These are phyloP conservation scores for Melanostigma gelatinosum DNA, from an alignment of 2,113 vertebrate genomes.

Conservation along the genomic window DNA sequence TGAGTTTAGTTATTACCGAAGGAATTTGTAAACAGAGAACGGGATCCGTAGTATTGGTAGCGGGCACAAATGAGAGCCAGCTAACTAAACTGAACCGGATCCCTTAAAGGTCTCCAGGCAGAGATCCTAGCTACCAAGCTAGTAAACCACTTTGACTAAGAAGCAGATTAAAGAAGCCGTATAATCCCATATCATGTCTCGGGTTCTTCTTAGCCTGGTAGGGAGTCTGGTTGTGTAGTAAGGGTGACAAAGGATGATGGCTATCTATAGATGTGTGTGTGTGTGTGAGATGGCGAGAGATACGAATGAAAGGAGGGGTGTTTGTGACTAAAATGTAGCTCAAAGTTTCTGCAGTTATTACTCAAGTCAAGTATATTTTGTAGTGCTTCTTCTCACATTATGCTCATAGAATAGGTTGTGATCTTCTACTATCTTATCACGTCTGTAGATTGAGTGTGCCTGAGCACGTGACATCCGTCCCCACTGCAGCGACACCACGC, in stretches of 20 bases:
- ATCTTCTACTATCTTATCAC: slow-evolving; percentile 57
- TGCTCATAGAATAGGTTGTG: not conserved
- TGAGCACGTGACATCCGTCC: slow-evolving; percentile 55
- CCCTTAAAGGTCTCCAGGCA: not conserved
- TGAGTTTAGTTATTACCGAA: not conserved
- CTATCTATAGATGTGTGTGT: slow-evolving; percentile 27
- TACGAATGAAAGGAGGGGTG: not conserved
- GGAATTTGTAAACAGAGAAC: not conserved
- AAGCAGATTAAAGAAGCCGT: slow-evolving; percentile 53
- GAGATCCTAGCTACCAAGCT: not conserved
- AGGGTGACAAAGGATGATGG: slow-evolving; percentile 14
- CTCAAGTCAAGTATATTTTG: not conserved
- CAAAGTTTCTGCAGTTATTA: not conserved
- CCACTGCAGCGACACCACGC: slow-evolving; percentile 9
- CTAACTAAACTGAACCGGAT: slow-evolving; percentile 16
- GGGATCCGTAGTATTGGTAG: not conserved
- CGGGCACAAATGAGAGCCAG: not conserved
- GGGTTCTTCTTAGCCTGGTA: slow-evolving; percentile 35
- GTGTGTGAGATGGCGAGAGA: too few species aligned
- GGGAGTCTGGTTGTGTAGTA: slow-evolving; percentile 24
- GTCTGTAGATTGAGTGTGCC: slow-evolving; percentile 32
- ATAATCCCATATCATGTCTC: slow-evolving; percentile 61
- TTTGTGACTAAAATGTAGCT: not conserved
- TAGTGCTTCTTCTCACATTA: not conserved
- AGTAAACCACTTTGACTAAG: slow-evolving; percentile 33